These are phyloP conservation scores for Neomonachus schauinslandi DNA, from an alignment of 2,113 vertebrate genomes.

Conservation along the genomic window DNA sequence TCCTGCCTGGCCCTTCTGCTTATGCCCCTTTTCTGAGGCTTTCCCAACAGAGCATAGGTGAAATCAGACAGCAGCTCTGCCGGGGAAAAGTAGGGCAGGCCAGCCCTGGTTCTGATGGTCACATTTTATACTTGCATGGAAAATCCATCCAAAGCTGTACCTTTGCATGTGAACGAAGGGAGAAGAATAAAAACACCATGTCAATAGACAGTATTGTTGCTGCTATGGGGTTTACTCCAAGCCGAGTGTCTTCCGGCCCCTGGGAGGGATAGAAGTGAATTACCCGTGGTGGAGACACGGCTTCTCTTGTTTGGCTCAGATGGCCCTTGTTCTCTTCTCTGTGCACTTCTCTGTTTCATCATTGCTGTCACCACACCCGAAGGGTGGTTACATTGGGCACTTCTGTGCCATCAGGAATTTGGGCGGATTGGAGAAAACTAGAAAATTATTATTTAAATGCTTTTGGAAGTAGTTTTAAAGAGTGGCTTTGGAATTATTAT, in stretches of 20 bases:
- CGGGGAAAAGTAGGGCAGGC: neutral
- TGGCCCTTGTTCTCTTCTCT: neutral
- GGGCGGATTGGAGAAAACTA: constrained; percentile 17
- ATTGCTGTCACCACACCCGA: neutral
- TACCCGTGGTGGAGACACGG: neutral
- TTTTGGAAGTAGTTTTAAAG: constrained; percentile 3
- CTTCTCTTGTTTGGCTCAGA: neutral
- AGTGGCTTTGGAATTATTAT: neutral
- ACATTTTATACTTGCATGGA: neutral
- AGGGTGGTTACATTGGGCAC: neutral
- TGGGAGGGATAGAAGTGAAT: neutral
- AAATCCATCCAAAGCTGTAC: neutral
- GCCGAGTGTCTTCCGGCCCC: neutral
- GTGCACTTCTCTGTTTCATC: neutral
- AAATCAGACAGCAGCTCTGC: neutral
- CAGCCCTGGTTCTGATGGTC: neutral
- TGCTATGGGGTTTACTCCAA: neutral
- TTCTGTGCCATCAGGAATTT: constrained; percentile 8
- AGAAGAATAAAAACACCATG: neutral
- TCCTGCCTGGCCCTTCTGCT: neutral
- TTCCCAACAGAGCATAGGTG: neutral
- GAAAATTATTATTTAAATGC: constrained; percentile 18
- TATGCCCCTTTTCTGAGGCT: neutral
- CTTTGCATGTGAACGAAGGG: neutral
- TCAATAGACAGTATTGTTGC: neutral